Evolutionary conservation across 2,113 vertebrate genomes (phyloP).

Genomic region (Motacilla alba): DNA sequence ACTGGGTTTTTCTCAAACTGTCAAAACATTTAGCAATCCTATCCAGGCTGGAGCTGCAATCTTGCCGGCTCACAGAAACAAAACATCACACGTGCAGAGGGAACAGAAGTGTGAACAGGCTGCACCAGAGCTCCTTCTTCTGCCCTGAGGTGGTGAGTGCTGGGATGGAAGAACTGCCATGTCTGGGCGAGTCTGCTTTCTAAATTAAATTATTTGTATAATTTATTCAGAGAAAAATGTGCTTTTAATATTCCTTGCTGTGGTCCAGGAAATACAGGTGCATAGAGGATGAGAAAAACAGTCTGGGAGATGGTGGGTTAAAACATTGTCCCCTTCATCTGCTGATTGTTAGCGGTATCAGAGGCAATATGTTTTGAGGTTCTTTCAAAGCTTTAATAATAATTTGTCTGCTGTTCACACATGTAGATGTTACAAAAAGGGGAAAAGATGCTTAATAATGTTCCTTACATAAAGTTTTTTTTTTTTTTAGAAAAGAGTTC

Average conservation of each 20-base stretch:
- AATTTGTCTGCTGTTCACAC: conserved; percentile 9
- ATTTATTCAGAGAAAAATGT: background rate
- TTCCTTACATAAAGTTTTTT: background rate
- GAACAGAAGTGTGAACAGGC: background rate
- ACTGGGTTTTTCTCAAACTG: background rate
- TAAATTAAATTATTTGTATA: background rate
- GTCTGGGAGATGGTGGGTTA: background rate
- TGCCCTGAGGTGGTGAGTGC: background rate
- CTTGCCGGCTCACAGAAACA: background rate
- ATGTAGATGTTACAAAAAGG: background rate
- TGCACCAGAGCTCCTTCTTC: background rate
- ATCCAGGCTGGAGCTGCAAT: background rate
- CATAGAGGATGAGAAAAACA: background rate
- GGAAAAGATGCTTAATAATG: conserved; percentile 10
- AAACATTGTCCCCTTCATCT: background rate
- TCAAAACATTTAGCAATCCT: background rate
- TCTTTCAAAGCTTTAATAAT: background rate
- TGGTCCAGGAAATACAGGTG: background rate
- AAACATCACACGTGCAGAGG: background rate
- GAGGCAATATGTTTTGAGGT: conserved; percentile 3
- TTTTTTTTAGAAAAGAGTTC: background rate
- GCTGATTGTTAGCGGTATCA: background rate
- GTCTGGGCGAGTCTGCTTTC: background rate
- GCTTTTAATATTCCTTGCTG: background rate
- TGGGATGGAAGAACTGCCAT: background rate